Percentiles rank a stretch among this genome's conserved stretches.
Conservation (phyloP, 2,888 invertebrate species). For the Notocelia uddmanniana region DNA sequence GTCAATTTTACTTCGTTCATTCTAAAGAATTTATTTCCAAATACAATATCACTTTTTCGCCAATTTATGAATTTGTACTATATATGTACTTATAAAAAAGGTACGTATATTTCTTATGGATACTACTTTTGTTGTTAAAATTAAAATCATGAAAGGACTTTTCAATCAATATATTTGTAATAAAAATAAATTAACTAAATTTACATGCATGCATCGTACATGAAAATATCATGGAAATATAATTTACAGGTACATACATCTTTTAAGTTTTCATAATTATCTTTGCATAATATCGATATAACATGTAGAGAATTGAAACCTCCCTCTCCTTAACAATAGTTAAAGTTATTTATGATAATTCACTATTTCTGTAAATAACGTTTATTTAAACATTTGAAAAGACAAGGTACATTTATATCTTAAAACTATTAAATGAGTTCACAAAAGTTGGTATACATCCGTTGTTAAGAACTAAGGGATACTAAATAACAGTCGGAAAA, state of each 20-base stretch:
- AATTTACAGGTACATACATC: slow-evolving; percentile 61
- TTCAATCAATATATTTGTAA: slow-evolving; percentile 49
- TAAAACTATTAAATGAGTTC: slow-evolving; percentile 26
- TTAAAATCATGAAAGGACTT: slow-evolving; percentile 25
- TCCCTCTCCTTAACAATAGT: slow-evolving; percentile 62
- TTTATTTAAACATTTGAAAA: slow-evolving; percentile 30
- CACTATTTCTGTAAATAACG: slow-evolving; percentile 35
- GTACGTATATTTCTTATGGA: neutral
- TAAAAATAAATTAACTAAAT: slow-evolving; percentile 49
- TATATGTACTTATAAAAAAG: too few relatives aligned
- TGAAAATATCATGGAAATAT: slow-evolving; percentile 49
- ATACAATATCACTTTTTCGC: too few relatives aligned
- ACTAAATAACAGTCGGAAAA: neutral
- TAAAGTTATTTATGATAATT: slow-evolving; percentile 41
- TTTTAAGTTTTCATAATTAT: slow-evolving; percentile 49
- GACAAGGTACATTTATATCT: slow-evolving; percentile 26
- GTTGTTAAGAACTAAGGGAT: neutral
- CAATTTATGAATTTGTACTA: too few relatives aligned
- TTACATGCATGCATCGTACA: slow-evolving; percentile 46
- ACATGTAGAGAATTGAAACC: slow-evolving; percentile 60
- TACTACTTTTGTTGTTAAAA: neutral
- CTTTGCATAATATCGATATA: slow-evolving; percentile 52
- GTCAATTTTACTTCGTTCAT: too few relatives aligned
- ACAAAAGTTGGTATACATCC: slow-evolving; percentile 13
- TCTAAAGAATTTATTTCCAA: too few relatives aligned